Evolutionary conservation across 2,888 invertebrate genomes (phyloP), one percentile per base, ranked within the genome.

Genomic region (Dascillus cervinus): DNA sequence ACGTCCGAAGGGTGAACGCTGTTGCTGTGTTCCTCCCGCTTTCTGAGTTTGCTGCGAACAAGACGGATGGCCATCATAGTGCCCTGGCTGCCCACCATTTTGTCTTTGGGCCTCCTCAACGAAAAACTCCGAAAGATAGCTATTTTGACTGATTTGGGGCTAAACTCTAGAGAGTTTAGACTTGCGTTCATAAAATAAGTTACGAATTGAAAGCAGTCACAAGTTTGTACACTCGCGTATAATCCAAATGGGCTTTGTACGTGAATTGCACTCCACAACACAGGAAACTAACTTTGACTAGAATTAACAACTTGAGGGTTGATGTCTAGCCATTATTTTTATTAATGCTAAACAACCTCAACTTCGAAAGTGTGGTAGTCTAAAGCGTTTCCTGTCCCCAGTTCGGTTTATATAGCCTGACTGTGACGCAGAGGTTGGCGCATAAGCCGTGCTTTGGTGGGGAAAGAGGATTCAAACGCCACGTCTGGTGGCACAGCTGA

Each of bases 11-110:
- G 78, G 55, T 79, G 81, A 49, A 77, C 77, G 55, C 75, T 73
- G 56, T 79, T 77, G 46, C 77, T 74, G 65, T 78, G 77, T 62
- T 85, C 86, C 67, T 87, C 86, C 53, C 86, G 77, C 70, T 87
- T 87, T 60, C 85, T 76, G 70, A 87, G 75, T 73, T 87, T 87
- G 70, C 85, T 87, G 78, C 85, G 85, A 70, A 87, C 86, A 79
- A 87, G 81, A 71, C 86, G 86, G 66, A 87, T 82, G 66, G 86
- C 84, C 70, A 83, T 82, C 79, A 86, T 77, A 63, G 83, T 83
- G 66, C 82, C 83, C 70, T 83, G 83, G 70, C 77, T 83, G 67
- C 85, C 85, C 67, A 86, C 85, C 85, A 86, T 85, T 60, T 40
- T 40, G 48, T 39, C 38, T 35, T 48, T 49, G 34, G 52, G 49